These are phyloP conservation scores for Sussaba pulchella DNA, from an alignment of 2,888 invertebrate species.

Conservation along the genomic window DNA sequence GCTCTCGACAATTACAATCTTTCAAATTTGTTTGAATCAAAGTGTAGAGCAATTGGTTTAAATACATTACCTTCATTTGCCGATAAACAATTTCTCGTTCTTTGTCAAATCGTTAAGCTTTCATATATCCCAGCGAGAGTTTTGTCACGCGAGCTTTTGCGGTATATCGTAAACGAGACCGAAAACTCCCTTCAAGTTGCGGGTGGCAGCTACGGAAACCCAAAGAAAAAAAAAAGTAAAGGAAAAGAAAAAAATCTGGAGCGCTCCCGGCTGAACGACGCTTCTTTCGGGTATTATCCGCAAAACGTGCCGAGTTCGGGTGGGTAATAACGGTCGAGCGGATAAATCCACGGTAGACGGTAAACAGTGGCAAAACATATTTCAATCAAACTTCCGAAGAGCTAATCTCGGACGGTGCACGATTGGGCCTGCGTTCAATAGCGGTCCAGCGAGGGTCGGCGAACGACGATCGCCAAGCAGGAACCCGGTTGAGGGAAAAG, in stretches of 20 bases:
- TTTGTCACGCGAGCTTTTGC: not conserved
- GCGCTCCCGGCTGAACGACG: not conserved
- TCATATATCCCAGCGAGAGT: not conserved
- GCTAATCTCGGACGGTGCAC: constrained; percentile 63
- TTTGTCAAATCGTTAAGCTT: not conserved
- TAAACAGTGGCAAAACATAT: constrained; percentile 80
- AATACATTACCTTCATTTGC: too few relatives aligned
- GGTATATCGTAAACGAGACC: not conserved
- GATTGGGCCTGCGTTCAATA: not conserved
- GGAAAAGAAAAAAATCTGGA: too few relatives aligned
- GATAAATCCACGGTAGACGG: constrained; percentile 75
- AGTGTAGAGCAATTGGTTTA: too few relatives aligned
- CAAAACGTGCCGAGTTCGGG: constrained; percentile 65
- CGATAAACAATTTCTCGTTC: too few relatives aligned
- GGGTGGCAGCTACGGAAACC: not conserved
- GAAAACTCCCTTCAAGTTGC: not conserved
- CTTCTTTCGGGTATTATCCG: constrained; percentile 62
- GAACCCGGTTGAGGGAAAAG: constrained; percentile 33
- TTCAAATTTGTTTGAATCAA: too few relatives aligned
- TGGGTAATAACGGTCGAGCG: constrained; percentile 71
- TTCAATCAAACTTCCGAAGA: constrained; percentile 80
- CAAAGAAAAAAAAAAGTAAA: too few relatives aligned
- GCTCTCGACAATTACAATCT: too few relatives aligned
- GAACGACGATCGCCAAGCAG: constrained; percentile 7
- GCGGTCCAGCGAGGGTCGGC: constrained; percentile 20